Evolutionary conservation across 1,140 invertebrate species (phyloP), one percentile per base, ranked within the genome.

Genomic region (Drosophila novamexicana): DNA sequence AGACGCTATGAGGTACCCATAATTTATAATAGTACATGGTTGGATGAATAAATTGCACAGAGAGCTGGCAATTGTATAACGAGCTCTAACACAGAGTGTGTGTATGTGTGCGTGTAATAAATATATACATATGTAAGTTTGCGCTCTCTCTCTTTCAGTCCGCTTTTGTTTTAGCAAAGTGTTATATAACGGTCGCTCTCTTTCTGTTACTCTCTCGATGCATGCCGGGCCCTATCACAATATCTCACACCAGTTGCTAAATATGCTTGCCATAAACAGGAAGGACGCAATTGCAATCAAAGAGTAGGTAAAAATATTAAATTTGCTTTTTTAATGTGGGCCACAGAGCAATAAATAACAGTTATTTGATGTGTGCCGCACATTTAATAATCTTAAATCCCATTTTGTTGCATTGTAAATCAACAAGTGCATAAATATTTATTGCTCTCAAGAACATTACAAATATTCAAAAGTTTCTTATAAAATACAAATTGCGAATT

Each of bases 221-320:
- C 36, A 22, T 61, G 40, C 32, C 57, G 57, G 14, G n/a, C 32
- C 29, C 14, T 36, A 37, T 32, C 32, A 29, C 59, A 52, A 22
- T 14, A 16, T 9, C 22, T 49, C 64, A 39, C 18, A 57, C 39
- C 32, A 47, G 34, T 56, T 49, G 34, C 42, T n/a, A 47, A 12
- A 39, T 49, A 34, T 22, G 1, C 3, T 10, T 5, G 45, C 10
- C 14, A 12, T 29, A 14, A 42, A 22, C 12, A 12, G 53, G 36
- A 50, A 36, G 22, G 10, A 39, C 12, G 9, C 0, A 1, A 40
- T 42, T 36, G 14, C 39, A 36, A 18, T 16, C 36, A 29, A 66
- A 37, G 16, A 10, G 14, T 29, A 14, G 10, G 16, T 1, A 42
- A 42, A 10, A 16, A 42, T 22, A 47, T 10, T 22, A n/a, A 50